These are phyloP conservation scores for Melinopterus prodromus DNA, from an alignment of 2,888 invertebrate genomes.

Conservation along the genomic window DNA sequence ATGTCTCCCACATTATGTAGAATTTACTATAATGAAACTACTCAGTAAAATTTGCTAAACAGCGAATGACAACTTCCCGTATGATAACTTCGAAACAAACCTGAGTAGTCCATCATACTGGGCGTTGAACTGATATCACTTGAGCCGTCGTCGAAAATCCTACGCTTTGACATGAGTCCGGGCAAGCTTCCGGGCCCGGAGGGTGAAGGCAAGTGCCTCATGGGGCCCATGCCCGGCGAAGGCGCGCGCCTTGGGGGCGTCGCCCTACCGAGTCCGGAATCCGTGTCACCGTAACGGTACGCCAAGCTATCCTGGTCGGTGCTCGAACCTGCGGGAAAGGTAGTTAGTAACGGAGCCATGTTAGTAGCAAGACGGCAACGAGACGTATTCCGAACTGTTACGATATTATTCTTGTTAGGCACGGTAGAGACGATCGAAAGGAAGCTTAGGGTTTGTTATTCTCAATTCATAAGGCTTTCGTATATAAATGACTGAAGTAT, in stretches of 20 bases:
- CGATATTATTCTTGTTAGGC: background rate
- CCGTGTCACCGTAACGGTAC: slow-evolving; percentile 72
- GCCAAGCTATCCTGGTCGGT: slow-evolving; percentile 67
- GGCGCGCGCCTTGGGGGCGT: slow-evolving; percentile 88
- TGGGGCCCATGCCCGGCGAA: slow-evolving; percentile 79
- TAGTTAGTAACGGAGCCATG: slow-evolving; percentile 31
- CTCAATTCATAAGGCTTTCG: background rate
- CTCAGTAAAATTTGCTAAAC: background rate
- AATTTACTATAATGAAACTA: too few species aligned
- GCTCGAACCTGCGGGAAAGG: slow-evolving; percentile 61
- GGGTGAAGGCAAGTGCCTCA: slow-evolving; percentile 82
- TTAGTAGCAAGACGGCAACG: slow-evolving; percentile 19
- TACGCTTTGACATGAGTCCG: slow-evolving; percentile 75
- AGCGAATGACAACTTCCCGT: background rate
- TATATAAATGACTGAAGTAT: background rate
- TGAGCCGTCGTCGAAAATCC: slow-evolving; percentile 75
- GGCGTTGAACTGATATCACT: slow-evolving; percentile 85
- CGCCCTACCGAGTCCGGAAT: slow-evolving; percentile 86
- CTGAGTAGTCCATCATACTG: slow-evolving; percentile 87
- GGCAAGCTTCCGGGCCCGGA: slow-evolving; percentile 86
- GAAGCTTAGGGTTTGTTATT: background rate
- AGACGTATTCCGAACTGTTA: background rate
- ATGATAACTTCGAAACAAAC: slow-evolving; percentile 60
- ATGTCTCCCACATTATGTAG: too few species aligned
- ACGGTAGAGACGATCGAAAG: background rate